phyloP scores from a whole-genome alignment of 2,888 invertebrate genomes.

The Chrysolina americana region DNA sequence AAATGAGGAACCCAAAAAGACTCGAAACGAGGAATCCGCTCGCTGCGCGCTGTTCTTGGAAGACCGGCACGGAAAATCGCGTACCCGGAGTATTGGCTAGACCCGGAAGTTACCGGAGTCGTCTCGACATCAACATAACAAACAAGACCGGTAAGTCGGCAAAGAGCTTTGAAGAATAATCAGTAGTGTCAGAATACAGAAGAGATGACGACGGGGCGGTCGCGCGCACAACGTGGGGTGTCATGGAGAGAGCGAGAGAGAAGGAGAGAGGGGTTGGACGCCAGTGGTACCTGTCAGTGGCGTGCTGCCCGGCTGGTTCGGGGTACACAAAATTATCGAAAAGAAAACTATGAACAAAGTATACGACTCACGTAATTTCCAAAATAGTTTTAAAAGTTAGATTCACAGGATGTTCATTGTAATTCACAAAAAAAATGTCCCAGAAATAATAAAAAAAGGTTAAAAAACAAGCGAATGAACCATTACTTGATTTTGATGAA shows the following conservation, averaged over 20 bases:
- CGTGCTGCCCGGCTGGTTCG: slow-evolving; percentile 50
- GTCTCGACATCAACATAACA: slow-evolving; percentile 56
- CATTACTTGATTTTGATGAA: too few relatives aligned
- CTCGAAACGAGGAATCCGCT: background rate
- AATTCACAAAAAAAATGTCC: too few relatives aligned
- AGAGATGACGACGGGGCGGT: slow-evolving; percentile 56
- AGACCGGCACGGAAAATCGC: slow-evolving; percentile 17
- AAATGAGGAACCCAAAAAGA: slow-evolving; percentile 25
- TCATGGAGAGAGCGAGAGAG: slow-evolving; percentile 61
- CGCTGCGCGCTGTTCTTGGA: slow-evolving; percentile 25
- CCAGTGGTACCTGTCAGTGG: slow-evolving; percentile 64
- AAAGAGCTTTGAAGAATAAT: slow-evolving; percentile 62
- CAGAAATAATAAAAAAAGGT: too few relatives aligned
- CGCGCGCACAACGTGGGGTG: slow-evolving; percentile 66
- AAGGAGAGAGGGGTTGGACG: slow-evolving; percentile 49
- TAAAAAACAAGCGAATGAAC: too few relatives aligned
- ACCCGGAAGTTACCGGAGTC: slow-evolving; percentile 59
- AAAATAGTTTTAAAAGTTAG: too few relatives aligned
- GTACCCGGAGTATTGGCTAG: slow-evolving; percentile 45
- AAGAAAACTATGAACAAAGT: too few relatives aligned
- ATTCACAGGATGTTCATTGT: too few relatives aligned
- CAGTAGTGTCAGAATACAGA: slow-evolving; percentile 61
- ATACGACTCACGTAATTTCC: too few relatives aligned
- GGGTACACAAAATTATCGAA: background rate
- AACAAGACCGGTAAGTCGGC: slow-evolving; percentile 58